Evolutionary conservation across 2,888 invertebrate species (phyloP).

Genomic region (Apamea sordens): DNA sequence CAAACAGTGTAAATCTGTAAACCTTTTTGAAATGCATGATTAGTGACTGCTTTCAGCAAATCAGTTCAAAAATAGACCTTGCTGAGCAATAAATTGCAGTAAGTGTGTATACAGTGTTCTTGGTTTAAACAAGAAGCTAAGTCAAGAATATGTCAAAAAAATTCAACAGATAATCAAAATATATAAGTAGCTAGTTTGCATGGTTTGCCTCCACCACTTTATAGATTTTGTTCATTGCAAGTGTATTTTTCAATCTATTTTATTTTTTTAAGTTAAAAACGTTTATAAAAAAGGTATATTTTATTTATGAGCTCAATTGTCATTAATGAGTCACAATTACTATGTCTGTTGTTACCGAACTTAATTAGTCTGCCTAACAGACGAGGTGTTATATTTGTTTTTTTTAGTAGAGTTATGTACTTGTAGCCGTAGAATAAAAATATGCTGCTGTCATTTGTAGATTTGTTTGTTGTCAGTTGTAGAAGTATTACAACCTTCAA

Average conservation of each 20-base stretch:
- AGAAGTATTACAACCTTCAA: background rate
- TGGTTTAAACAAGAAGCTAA: background rate
- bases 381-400: background rate
- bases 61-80: background rate
- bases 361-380: too few species aligned
- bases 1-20: background rate
- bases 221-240: conserved; percentile 12
- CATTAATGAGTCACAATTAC: too few species aligned
- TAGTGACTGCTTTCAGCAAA: background rate
- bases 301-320: background rate
- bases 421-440: background rate
- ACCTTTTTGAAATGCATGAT: background rate
- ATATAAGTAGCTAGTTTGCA: background rate
- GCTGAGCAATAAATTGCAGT: background rate
- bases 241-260: conserved; percentile 1
- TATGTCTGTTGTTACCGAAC: too few species aligned
- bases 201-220: background rate
- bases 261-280: conserved; percentile 19
- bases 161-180: background rate
- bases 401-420: conserved; percentile 11
- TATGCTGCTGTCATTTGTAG: background rate
- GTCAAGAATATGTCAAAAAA: background rate
- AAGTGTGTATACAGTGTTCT: background rate
- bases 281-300: conserved; percentile 6
- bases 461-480: background rate